Evolutionary conservation across 2,888 invertebrate genomes (phyloP).

Genomic region (Cerceris ruficornis): DNA sequence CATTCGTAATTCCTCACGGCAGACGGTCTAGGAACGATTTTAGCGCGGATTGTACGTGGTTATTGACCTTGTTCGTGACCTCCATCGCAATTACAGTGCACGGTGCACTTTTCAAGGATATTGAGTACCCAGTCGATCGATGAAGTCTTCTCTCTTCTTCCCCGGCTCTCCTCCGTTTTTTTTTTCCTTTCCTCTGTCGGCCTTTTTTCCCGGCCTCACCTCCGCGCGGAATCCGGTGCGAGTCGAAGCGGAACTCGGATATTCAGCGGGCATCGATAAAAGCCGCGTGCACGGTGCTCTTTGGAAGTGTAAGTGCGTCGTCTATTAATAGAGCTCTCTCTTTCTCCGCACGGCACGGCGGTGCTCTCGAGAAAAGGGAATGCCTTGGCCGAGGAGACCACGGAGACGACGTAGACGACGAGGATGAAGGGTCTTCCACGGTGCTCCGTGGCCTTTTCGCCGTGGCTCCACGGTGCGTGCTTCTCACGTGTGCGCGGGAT

Average conservation of each 20-base stretch:
- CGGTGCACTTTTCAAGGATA: slow-evolving; percentile 62
- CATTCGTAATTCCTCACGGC: neutral
- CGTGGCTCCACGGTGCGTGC: slow-evolving; percentile 9
- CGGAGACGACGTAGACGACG: slow-evolving; percentile 28
- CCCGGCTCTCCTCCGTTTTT: slow-evolving; percentile 1
- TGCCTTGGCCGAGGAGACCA: slow-evolving; percentile 39
- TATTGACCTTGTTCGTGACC: slow-evolving; percentile 66
- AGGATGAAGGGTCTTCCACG: neutral
- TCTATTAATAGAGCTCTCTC: slow-evolving; percentile 58
- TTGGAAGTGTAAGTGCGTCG: slow-evolving; percentile 44
- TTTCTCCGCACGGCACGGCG: slow-evolving; percentile 3
- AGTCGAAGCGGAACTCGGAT: slow-evolving; percentile 32
- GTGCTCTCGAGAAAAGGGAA: slow-evolving; percentile 48
- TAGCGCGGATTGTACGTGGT: slow-evolving; percentile 44
- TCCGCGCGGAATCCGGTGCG: neutral
- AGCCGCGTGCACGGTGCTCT: slow-evolving; percentile 22
- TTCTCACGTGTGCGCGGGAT: slow-evolving; percentile 21
- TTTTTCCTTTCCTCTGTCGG: slow-evolving; percentile 7
- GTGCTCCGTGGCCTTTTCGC: slow-evolving; percentile 39
- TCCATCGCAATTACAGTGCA: slow-evolving; percentile 54
- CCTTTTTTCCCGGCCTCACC: slow-evolving; percentile 16
- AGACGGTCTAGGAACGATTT: slow-evolving; percentile 33
- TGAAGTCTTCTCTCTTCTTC: slow-evolving; percentile 34
- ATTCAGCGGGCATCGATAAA: slow-evolving; percentile 53
- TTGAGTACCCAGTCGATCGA: slow-evolving; percentile 52